Conservation (phyloP, 2,797 vertebrate species). For the Discoglossus pictus region DNA sequence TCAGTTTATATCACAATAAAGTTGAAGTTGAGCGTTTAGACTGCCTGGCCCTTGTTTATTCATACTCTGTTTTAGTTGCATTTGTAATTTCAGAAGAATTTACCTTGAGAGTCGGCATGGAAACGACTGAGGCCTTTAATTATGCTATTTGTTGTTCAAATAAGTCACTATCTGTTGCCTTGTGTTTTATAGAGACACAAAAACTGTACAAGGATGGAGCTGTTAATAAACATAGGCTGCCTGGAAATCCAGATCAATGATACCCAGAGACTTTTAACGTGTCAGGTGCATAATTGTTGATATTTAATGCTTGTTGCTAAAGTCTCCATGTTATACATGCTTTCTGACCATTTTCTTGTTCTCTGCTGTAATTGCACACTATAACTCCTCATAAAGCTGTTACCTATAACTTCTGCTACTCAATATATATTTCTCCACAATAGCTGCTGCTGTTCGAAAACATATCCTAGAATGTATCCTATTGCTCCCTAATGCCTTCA, state of each 20-base stretch:
- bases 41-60: too few species aligned
- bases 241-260: conserved; percentile 14
- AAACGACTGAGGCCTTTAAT: background rate
- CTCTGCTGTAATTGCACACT: too few species aligned
- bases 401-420: background rate
- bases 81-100: too few species aligned
- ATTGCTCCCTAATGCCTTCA: too few species aligned
- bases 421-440: too few species aligned
- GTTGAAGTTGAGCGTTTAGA: too few species aligned
- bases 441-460: too few species aligned
- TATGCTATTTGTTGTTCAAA: conserved; percentile 20
- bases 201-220: background rate
- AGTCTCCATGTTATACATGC: background rate
- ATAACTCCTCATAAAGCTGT: too few species aligned
- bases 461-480: too few species aligned
- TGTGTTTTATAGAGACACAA: conserved; percentile 6
- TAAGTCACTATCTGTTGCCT: conserved; percentile 11
- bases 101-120: conserved; percentile 5
- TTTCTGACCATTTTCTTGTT: background rate
- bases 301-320: conserved; percentile 2
- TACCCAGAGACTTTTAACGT: background rate
- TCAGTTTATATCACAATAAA: too few species aligned
- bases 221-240: conserved; percentile 5
- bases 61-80: too few species aligned
- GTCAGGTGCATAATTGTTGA: background rate